A percentile compares a stretch with the other conserved stretches of the same genome.
Conservation (phyloP, 2,888 invertebrate species). For the Phymatocera aterrima region DNA sequence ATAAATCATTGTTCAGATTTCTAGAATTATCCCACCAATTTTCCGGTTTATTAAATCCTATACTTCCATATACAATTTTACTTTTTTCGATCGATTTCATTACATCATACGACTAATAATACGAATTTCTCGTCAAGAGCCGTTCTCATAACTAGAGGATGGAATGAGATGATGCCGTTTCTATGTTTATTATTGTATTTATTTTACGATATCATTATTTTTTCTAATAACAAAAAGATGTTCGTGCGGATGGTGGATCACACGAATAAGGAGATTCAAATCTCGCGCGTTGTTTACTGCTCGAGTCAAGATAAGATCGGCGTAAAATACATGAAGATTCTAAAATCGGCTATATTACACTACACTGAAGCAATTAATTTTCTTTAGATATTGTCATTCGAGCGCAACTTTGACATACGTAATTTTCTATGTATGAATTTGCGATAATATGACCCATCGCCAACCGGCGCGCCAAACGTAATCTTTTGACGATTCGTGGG, state of each 20-base stretch:
- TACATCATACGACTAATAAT: background rate
- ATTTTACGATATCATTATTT: background rate
- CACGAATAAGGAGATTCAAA: background rate
- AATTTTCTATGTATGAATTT: background rate
- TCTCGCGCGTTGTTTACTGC: background rate
- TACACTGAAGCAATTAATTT: background rate
- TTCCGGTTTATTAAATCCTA: too few relatives aligned
- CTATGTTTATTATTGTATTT: background rate
- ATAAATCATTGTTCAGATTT: too few relatives aligned
- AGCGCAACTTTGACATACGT: background rate
- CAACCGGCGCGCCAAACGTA: constrained; percentile 37
- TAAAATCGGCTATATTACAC: background rate
- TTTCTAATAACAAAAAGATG: background rate
- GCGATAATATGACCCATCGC: background rate
- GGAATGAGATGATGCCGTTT: background rate
- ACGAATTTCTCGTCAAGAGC: too few relatives aligned
- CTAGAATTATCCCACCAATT: too few relatives aligned
- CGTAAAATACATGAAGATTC: background rate
- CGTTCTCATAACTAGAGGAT: too few relatives aligned
- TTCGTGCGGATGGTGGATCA: too few relatives aligned
- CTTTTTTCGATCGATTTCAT: too few relatives aligned
- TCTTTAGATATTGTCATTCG: background rate
- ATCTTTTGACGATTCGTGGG: background rate
- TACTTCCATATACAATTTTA: too few relatives aligned
- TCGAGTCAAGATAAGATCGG: background rate